These are phyloP conservation scores for Oryzias melastigma DNA, from an alignment of 2,113 vertebrate genomes.

Conservation along the genomic window DNA sequence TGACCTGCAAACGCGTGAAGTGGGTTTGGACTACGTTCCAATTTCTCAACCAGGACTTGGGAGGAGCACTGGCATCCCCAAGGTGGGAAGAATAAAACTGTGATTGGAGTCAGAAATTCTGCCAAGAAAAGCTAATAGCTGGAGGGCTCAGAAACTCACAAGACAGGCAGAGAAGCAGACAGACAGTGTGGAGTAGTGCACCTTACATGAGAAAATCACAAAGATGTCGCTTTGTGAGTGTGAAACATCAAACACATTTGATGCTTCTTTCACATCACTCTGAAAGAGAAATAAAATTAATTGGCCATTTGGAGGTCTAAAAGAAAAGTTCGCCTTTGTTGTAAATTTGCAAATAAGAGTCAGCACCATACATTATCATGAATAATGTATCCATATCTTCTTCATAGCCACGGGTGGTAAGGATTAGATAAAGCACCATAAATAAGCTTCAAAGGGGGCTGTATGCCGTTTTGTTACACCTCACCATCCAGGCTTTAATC, in stretches of 20 bases:
- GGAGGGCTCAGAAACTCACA: slow-evolving; percentile 43
- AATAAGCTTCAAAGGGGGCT: slow-evolving; percentile 76
- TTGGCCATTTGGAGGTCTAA: slow-evolving; percentile 69
- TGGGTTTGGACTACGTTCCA: slow-evolving; percentile 60
- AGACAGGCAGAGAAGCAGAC: slow-evolving; percentile 43
- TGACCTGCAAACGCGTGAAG: slow-evolving; percentile 43
- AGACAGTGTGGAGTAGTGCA: slow-evolving; percentile 32
- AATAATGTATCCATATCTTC: slow-evolving; percentile 77
- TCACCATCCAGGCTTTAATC: slow-evolving; percentile 75
- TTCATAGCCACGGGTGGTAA: slow-evolving; percentile 72
- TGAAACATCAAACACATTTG: not conserved
- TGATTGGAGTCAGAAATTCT: slow-evolving; percentile 60
- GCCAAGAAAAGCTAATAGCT: slow-evolving; percentile 54
- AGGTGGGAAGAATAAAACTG: slow-evolving; percentile 59
- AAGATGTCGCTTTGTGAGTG: too few species aligned
- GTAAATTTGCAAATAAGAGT: slow-evolving; percentile 73
- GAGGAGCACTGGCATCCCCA: slow-evolving; percentile 57
- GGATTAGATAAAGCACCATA: slow-evolving; percentile 74
- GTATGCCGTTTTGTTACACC: slow-evolving; percentile 69
- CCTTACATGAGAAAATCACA: slow-evolving; percentile 44
- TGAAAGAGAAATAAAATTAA: slow-evolving; percentile 67
- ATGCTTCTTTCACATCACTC: slow-evolving; percentile 44
- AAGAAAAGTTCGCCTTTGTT: slow-evolving; percentile 74
- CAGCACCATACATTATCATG: slow-evolving; percentile 75
- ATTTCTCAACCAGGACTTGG: slow-evolving; percentile 37